Base-by-base conservation (phyloP, 2,797 vertebrate genomes). In the Meriones psammophilus region DNA sequence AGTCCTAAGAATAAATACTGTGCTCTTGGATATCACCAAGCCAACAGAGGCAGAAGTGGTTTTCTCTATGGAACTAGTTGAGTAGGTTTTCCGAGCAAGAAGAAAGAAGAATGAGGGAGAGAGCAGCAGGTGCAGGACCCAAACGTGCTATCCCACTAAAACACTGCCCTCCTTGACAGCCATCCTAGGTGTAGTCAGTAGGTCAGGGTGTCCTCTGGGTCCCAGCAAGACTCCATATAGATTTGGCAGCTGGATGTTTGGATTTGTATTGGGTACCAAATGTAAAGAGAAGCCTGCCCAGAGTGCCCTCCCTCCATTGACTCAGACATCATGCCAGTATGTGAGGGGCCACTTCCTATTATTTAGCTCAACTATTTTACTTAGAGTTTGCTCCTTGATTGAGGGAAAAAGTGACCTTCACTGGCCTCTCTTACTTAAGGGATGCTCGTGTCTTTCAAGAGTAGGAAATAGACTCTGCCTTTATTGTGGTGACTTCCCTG, bases 41-140 rank as follows among this genome's bases (percentile, higher is more conserved):
- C n/a, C 22, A 66, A 39, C 73, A 24, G 79, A 79, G 69, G 66
- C 64, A 77, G 62, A 58, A 9, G 64, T n/a, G 42, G 3, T 26
- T 91, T 60, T 86, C 50, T 91, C 79, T 64, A 46, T 66, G 71
- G 71, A 58, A 88, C 50, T 50, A 22, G 28, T 87, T 74, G 56
- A 93, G 81, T 46, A 94, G 78, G 46, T 64, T 88, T 94, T 92
- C 46, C 60, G 66, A 95, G 79, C 64, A 93, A n/a, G 36, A 78
- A 88, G 85, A 93, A 62, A 74, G 66, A 85, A 39, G 46, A 30
- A 56, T 73, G 36, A 91, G 64, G 71, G 2, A 36, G 17, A 81
- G 9, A 62, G 15, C 12, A 50, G 28, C 22, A 3, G 8, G 30
- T 58, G 26, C 2, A 14, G 60, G 42, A 30, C 39, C 30, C 33